These are phyloP conservation scores for Anolis carolinensis DNA, from an alignment of 2,113 vertebrate species.

Conservation along the genomic window DNA sequence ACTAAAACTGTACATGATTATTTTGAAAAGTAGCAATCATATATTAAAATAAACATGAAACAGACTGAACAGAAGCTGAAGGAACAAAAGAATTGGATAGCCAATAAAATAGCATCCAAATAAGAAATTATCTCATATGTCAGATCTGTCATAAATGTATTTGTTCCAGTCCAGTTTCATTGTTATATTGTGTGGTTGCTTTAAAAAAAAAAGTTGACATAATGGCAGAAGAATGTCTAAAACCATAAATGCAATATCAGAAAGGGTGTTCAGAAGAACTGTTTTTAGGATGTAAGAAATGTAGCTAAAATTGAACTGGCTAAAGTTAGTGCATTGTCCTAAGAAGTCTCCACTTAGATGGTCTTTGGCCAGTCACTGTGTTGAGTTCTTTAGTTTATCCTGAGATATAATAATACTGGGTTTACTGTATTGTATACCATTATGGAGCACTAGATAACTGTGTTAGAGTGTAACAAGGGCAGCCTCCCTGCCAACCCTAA, in stretches of 20 bases:
- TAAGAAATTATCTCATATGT: background rate
- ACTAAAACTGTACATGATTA: background rate
- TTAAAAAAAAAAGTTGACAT: background rate
- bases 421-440: background rate
- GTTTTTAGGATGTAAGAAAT: background rate
- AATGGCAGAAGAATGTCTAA: background rate
- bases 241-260: background rate
- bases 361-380: background rate
- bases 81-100: background rate
- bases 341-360: background rate
- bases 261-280: background rate
- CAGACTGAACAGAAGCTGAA: background rate
- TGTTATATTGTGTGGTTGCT: background rate
- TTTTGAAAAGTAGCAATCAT: background rate
- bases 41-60: background rate
- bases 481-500: too few relatives aligned
- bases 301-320: background rate
- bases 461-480: too few relatives aligned
- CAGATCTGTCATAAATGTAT: background rate
- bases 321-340: background rate
- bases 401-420: background rate
- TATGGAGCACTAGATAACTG: background rate
- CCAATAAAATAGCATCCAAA: background rate
- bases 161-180: background rate
- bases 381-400: background rate